phyloP scores from a whole-genome alignment of 2,888 invertebrate genomes.

The Latrodectus elegans region DNA sequence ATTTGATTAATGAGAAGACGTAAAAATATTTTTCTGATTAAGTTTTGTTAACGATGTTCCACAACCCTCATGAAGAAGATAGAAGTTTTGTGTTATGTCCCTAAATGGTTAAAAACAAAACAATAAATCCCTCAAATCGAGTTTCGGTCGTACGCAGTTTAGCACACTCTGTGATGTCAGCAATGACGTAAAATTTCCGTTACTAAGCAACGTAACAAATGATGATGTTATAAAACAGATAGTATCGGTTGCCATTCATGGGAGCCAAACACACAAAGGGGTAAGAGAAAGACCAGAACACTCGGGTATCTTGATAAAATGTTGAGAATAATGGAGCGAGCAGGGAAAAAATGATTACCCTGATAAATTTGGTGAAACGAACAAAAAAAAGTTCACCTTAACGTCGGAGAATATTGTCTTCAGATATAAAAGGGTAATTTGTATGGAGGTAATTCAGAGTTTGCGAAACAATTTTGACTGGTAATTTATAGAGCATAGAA shows the following conservation, averaged over 20 bases:
- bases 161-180: slow-evolving; percentile 35
- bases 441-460: no score
- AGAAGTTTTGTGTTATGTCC: background rate
- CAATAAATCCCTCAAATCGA: background rate
- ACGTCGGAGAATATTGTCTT: no score
- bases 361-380: background rate
- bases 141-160: background rate
- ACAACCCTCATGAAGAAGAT: background rate
- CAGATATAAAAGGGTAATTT: no score
- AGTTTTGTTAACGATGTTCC: background rate
- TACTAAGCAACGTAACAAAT: slow-evolving; percentile 47
- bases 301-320: background rate
- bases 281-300: slow-evolving; percentile 12
- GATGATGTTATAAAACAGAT: slow-evolving; percentile 45
- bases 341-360: background rate
- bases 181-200: slow-evolving; percentile 25
- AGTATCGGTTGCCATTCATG: slow-evolving; percentile 41
- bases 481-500: no score
- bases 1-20: background rate
- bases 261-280: slow-evolving; percentile 21
- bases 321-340: background rate
- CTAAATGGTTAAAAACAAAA: background rate
- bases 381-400: no score
- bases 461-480: no score
- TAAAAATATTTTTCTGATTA: background rate